A percentile compares a stretch with the other conserved stretches of the same genome.
Conservation (phyloP, 2,113 vertebrate species). For the Cyrtonyx montezumae region DNA sequence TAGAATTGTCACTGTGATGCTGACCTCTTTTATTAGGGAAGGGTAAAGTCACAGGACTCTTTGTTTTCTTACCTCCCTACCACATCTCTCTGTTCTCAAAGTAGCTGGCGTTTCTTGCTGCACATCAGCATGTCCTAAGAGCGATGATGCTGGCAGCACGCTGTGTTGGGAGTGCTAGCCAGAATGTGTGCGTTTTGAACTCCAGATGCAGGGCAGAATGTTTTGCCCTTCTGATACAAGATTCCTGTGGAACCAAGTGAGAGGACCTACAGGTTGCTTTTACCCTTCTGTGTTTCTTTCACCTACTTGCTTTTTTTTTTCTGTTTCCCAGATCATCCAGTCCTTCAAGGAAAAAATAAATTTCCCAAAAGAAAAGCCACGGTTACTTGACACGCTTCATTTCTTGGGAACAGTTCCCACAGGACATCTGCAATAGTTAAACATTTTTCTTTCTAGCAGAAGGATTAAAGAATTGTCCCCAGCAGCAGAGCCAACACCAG, state of each 20-base stretch:
- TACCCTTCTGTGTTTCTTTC: neutral
- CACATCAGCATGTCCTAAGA: neutral
- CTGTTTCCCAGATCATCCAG: neutral
- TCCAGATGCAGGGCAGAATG: neutral
- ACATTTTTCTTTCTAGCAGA: neutral
- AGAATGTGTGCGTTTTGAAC: constrained; percentile 21
- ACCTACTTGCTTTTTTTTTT: neutral
- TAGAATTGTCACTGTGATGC: neutral
- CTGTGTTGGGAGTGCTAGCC: neutral
- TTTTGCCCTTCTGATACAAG: neutral
- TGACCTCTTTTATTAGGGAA: neutral
- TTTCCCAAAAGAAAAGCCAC: neutral
- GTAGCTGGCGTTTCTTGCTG: neutral
- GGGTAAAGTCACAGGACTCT: neutral
- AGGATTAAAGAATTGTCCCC: neutral
- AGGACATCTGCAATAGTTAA: neutral
- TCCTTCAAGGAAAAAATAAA: neutral
- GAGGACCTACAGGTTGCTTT: neutral
- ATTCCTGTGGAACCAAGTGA: constrained; percentile 11
- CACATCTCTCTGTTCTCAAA: neutral
- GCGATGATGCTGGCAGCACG: neutral
- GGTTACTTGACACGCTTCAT: neutral
- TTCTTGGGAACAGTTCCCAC: neutral
- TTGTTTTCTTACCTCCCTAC: neutral
- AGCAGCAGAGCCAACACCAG: neutral